These are phyloP conservation scores for Engystomops pustulosus DNA, from an alignment of 2,113 vertebrate genomes.

Conservation along the genomic window DNA sequence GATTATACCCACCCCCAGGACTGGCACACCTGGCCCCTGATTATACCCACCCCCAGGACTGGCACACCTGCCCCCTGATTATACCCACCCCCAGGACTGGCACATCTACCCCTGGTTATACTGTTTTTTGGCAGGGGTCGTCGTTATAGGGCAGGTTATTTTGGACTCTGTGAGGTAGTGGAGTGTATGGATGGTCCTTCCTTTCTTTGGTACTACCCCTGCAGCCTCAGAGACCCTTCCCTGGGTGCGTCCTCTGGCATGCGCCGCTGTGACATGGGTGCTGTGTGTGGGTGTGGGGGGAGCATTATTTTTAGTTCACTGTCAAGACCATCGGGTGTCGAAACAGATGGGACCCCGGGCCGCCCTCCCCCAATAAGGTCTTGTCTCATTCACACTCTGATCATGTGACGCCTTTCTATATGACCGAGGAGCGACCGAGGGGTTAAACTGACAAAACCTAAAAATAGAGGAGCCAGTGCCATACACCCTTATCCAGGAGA, in stretches of 20 bases:
- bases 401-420: background rate
- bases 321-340: background rate
- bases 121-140: too few relatives aligned
- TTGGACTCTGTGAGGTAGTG: too few relatives aligned
- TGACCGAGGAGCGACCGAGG: background rate
- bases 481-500: too few relatives aligned
- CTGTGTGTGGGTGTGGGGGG: slow-evolving; percentile 13
- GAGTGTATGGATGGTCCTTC: too few relatives aligned
- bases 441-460: background rate
- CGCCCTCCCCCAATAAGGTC: background rate
- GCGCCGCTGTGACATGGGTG: slow-evolving; percentile 2
- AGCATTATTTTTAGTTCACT: slow-evolving; percentile 50
- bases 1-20: too few relatives aligned
- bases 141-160: too few relatives aligned
- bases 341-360: slow-evolving; percentile 36
- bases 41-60: too few relatives aligned
- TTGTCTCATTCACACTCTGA: background rate
- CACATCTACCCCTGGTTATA: background rate
- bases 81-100: background rate
- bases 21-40: too few relatives aligned
- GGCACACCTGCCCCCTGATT: background rate
- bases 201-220: too few relatives aligned
- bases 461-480: background rate
- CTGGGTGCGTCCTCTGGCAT: background rate
- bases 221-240: too few relatives aligned